Evolutionary conservation across 2,888 invertebrate species (phyloP).

Genomic region (Drosophila maculinotata): DNA sequence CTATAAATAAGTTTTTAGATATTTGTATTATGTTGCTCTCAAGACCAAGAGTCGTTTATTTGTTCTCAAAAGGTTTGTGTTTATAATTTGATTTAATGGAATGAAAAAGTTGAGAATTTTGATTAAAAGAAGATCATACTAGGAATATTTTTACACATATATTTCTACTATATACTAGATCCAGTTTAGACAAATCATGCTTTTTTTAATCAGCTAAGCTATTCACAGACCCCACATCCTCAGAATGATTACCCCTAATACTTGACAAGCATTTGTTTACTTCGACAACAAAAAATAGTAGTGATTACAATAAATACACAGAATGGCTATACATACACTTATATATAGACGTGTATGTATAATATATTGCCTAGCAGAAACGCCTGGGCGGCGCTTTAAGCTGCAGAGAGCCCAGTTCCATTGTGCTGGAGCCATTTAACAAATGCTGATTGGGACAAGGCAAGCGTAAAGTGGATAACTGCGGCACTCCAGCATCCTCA

Average conservation of each 20-base stretch:
- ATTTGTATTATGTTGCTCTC: neutral
- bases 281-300: conserved; percentile 32
- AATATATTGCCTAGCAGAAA: conserved; percentile 67
- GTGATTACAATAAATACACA: conserved; percentile 27
- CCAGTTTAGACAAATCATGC: conserved; percentile 4
- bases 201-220: conserved; percentile 1
- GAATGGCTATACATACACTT: conserved; percentile 26
- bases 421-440: conserved; percentile 21
- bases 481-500: conserved; percentile 43
- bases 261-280: conserved; percentile 46
- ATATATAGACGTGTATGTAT: conserved; percentile 22
- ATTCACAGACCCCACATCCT: conserved; percentile 2
- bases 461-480: conserved; percentile 67
- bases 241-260: conserved; percentile 35
- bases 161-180: neutral
- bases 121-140: too few species aligned
- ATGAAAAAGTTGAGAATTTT: conserved; percentile 2
- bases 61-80: too few species aligned
- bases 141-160: too few species aligned
- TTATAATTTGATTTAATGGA: neutral
- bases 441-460: conserved; percentile 77
- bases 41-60: too few species aligned
- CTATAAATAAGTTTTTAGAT: conserved; percentile 2
- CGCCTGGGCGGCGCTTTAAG: conserved; percentile 84
- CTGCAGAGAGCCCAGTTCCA: conserved; percentile 77